These are phyloP conservation scores for Xylota segnis DNA, from an alignment of 2,888 invertebrate species.

Conservation along the genomic window DNA sequence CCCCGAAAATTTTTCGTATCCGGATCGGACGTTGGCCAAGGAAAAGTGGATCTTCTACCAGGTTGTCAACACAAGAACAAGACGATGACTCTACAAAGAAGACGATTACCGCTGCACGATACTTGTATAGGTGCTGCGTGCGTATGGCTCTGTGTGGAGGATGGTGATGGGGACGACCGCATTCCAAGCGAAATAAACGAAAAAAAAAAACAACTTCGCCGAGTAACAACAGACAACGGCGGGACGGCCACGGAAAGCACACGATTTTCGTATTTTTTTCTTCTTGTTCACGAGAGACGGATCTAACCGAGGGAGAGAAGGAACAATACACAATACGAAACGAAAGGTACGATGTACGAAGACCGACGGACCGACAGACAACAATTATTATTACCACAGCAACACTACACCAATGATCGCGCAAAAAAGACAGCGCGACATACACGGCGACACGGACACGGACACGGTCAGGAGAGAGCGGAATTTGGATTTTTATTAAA, in stretches of 20 bases:
- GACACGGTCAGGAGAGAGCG: constrained; percentile 31
- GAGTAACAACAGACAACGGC: constrained; percentile 36
- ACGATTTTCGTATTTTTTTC: constrained; percentile 35
- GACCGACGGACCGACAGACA: constrained; percentile 39
- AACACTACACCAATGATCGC: constrained; percentile 63
- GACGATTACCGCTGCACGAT: constrained; percentile 37
- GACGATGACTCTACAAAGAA: constrained; percentile 53
- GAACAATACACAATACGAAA: constrained; percentile 43
- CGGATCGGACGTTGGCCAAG: background rate
- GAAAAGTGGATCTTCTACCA: constrained; percentile 34
- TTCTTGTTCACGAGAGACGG: constrained; percentile 64
- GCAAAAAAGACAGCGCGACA: constrained; percentile 16
- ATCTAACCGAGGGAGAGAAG: constrained; percentile 56
- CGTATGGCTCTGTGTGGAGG: constrained; percentile 38
- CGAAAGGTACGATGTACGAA: constrained; percentile 69
- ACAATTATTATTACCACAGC: constrained; percentile 69
- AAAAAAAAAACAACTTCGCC: constrained; percentile 47
- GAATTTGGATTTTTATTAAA: constrained; percentile 41
- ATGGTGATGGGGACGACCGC: constrained; percentile 72
- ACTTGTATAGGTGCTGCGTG: background rate
- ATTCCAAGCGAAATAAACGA: constrained; percentile 59
- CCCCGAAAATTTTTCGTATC: constrained; percentile 18
- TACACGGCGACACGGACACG: constrained; percentile 1
- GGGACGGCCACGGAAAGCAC: constrained; percentile 38
- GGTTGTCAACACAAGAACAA: constrained; percentile 35